Evolutionary conservation across 1,140 invertebrate species (phyloP).

Genomic region (Battus philenor): DNA sequence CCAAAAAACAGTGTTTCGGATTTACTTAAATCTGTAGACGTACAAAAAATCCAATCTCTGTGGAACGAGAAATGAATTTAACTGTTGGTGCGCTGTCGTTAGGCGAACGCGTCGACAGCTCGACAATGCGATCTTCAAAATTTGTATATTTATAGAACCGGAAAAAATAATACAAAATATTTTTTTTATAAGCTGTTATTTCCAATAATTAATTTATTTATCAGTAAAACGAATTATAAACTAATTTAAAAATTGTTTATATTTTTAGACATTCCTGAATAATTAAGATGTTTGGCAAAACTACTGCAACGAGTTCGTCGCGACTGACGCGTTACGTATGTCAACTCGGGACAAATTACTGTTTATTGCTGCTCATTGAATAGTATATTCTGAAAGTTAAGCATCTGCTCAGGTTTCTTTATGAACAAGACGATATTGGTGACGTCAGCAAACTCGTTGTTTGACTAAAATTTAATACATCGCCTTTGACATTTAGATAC

Average conservation of each 20-base stretch:
- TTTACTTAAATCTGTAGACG: constrained; percentile 34
- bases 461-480: too few species aligned
- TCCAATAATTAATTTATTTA: too few species aligned
- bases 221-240: too few species aligned
- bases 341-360: constrained; percentile 33
- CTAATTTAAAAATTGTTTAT: background rate
- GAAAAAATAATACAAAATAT: too few species aligned
- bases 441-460: background rate
- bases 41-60: constrained; percentile 32
- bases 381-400: constrained; percentile 16
- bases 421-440: constrained; percentile 1
- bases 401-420: constrained; percentile 5
- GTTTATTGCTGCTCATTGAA: constrained; percentile 36
- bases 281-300: background rate
- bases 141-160: background rate
- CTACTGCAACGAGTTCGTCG: constrained; percentile 10
- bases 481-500: too few species aligned
- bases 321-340: constrained; percentile 18
- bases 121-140: background rate
- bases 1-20: constrained; percentile 25
- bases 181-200: too few species aligned
- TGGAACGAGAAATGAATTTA: constrained; percentile 24
- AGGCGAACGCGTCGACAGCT: constrained; percentile 26
- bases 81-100: constrained; percentile 17
- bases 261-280: background rate